Evolutionary conservation across 1,140 invertebrate species (phyloP).

Genomic region (Nilaparvata lugens): DNA sequence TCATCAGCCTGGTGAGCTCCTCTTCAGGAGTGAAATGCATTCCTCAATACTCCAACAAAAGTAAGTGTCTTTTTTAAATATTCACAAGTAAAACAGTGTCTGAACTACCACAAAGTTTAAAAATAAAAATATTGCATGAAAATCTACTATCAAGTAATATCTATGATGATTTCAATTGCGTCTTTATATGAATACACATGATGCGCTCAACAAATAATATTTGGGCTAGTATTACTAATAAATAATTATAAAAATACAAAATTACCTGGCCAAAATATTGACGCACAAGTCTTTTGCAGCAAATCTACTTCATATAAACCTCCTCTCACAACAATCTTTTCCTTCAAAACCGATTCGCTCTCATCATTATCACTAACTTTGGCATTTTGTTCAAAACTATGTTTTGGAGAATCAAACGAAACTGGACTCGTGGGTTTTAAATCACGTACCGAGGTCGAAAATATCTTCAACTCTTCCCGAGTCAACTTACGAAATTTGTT

Average conservation of each 20-base stretch:
- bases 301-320: constrained; percentile 63
- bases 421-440: constrained; percentile 6
- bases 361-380: background rate
- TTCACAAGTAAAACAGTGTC: no score
- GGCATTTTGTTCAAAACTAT: background rate
- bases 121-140: no score
- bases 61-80: no score
- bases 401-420: constrained; percentile 11
- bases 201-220: no score
- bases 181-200: no score
- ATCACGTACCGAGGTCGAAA: constrained; percentile 3
- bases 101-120: no score
- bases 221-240: no score
- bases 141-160: no score
- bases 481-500: constrained; percentile 42
- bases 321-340: constrained; percentile 48
- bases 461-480: constrained; percentile 5
- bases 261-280: constrained; percentile 64
- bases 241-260: constrained; percentile 12
- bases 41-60: no score
- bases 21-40: no score
- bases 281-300: constrained; percentile 48
- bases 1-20: no score
- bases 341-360: constrained; percentile 1
- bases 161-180: no score